phyloP scores from a whole-genome alignment of 1,140 invertebrate genomes.

The Drosophila burlai region DNA sequence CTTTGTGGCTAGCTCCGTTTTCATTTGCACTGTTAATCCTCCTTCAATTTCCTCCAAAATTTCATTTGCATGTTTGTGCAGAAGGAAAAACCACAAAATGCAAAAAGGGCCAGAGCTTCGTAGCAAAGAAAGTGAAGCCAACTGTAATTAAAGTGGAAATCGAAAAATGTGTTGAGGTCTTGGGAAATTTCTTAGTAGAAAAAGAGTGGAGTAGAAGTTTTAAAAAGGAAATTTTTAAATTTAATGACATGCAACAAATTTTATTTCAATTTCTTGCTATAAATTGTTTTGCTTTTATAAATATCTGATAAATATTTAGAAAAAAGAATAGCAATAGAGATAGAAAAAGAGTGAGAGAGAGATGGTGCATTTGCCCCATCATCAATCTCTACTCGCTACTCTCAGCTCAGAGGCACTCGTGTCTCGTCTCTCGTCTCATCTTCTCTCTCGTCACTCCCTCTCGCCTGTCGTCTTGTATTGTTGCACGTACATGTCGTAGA shows the following conservation, averaged over 20 bases:
- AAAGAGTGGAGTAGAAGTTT: background rate
- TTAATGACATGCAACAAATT: no score
- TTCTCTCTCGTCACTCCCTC: constrained; percentile 2
- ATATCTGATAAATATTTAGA: background rate
- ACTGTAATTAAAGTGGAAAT: background rate
- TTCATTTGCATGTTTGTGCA: constrained; percentile 11
- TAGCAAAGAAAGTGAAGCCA: background rate
- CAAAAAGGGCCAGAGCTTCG: background rate
- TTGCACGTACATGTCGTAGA: constrained; percentile 80
- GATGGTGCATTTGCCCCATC: constrained; percentile 48
- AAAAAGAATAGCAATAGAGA: background rate
- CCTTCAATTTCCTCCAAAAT: constrained; percentile 4
- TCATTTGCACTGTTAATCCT: constrained; percentile 19
- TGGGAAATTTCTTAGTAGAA: background rate
- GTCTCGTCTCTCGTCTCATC: background rate
- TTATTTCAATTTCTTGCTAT: no score
- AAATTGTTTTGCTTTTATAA: no score
- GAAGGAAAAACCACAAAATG: constrained; percentile 14
- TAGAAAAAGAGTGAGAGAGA: background rate
- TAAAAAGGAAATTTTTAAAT: background rate
- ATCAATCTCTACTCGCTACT: constrained; percentile 49
- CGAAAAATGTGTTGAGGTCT: background rate
- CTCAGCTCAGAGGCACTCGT: background rate
- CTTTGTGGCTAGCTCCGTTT: constrained; percentile 26
- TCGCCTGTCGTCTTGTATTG: constrained; percentile 56